These are phyloP conservation scores for Clarias fuscus DNA, from an alignment of 2,797 vertebrate species.

Conservation along the genomic window DNA sequence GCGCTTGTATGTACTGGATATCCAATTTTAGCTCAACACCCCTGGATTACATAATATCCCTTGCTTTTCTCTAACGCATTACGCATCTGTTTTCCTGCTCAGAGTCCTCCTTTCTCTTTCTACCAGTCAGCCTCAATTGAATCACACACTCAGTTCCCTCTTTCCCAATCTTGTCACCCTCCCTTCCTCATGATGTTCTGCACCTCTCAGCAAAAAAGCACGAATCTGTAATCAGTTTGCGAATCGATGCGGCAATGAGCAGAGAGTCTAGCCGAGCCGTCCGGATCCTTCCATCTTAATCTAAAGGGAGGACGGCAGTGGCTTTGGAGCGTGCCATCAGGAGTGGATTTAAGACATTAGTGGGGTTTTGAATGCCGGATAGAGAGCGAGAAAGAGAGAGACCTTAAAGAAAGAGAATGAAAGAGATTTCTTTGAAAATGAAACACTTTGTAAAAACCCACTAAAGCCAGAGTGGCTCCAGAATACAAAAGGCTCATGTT, in stretches of 20 bases:
- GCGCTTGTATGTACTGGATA: not conserved
- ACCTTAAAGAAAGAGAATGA: conserved; percentile 46
- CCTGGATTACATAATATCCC: conserved; percentile 39
- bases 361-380: conserved; percentile 59
- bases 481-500: conserved; percentile 46
- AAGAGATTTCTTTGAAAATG: conserved; percentile 50
- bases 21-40: conserved; percentile 38
- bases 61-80: conserved; percentile 6
- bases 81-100: conserved; percentile 18
- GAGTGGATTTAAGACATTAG: conserved; percentile 67
- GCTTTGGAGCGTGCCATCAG: conserved; percentile 60
- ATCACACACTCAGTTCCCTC: conserved; percentile 38
- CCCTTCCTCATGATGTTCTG: conserved; percentile 45
- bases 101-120: conserved; percentile 24
- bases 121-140: conserved; percentile 41
- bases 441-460: conserved; percentile 50
- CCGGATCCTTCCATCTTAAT: conserved; percentile 74
- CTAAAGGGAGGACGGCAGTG: conserved; percentile 65
- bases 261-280: conserved; percentile 67
- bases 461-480: conserved; percentile 39
- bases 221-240: conserved; percentile 72
- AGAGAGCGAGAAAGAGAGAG: not conserved
- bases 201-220: conserved; percentile 52
- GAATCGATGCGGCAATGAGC: conserved; percentile 73
- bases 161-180: conserved; percentile 33